Percentiles rank a stretch among this genome's conserved stretches.
phyloP scores from a whole-genome alignment of 53 echinoderm and acorn worm genomes.

The Mesocentrotus franciscanus region DNA sequence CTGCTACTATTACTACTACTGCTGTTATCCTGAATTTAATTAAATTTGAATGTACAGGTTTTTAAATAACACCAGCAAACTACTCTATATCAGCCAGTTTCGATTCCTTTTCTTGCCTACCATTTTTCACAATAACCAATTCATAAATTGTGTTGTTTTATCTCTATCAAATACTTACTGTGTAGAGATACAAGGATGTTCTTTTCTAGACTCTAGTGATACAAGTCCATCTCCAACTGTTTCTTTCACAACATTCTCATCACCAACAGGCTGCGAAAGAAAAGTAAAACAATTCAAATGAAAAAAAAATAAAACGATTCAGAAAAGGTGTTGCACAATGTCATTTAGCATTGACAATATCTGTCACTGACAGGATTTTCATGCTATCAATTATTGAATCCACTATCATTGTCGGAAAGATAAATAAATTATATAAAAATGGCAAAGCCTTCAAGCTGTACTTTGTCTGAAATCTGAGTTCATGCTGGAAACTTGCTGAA shows the following conservation, averaged over 20 bases:
- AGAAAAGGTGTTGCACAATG: neutral
- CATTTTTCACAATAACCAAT: neutral
- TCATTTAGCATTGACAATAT: neutral
- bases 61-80: neutral
- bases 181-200: constrained; percentile 9
- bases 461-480: too few species aligned
- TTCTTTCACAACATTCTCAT: constrained; percentile 44
- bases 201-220: neutral
- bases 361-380: neutral
- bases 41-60: too few species aligned
- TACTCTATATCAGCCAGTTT: neutral
- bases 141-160: neutral
- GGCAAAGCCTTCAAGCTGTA: too few species aligned
- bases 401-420: too few species aligned
- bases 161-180: constrained; percentile 20
- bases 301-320: constrained; percentile 6
- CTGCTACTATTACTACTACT: too few species aligned
- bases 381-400: too few species aligned
- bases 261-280: constrained; percentile 35
- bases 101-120: neutral
- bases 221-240: constrained; percentile 8
- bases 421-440: too few species aligned
- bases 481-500: too few species aligned
- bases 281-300: constrained; percentile 8
- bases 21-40: too few species aligned